Conservation (phyloP, 2,888 invertebrate genomes). For the Emmelina monodactyla region DNA sequence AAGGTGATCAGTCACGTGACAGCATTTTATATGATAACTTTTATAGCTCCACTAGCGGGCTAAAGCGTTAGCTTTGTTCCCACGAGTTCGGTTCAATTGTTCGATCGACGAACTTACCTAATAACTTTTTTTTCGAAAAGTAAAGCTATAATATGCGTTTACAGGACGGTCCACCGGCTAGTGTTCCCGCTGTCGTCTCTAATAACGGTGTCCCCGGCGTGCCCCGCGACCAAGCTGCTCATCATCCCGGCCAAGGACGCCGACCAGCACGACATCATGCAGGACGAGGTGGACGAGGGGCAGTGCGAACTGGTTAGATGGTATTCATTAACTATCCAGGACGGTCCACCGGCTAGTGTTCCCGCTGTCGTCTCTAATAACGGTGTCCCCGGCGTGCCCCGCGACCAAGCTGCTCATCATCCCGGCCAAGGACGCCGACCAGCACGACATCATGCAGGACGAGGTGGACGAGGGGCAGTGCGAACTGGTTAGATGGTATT, state of each 20-base stretch:
- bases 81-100: no score
- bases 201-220: conserved; percentile 31
- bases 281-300: conserved; percentile 47
- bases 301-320: conserved; percentile 52
- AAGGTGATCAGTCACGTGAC: no score
- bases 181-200: conserved; percentile 50
- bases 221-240: conserved; percentile 49
- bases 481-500: conserved; percentile 52
- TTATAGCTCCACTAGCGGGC: no score
- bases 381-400: conserved; percentile 35
- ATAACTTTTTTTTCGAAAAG: no score
- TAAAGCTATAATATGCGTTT: no score
- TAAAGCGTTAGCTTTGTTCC: no score
- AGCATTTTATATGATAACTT: no score
- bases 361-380: conserved; percentile 44
- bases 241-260: conserved; percentile 50
- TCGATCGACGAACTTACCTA: no score
- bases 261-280: conserved; percentile 56
- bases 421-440: conserved; percentile 49
- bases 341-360: conserved; percentile 53
- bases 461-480: conserved; percentile 51
- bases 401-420: conserved; percentile 51
- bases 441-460: conserved; percentile 56
- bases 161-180: conserved; percentile 49
- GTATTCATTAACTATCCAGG: no score